Base-by-base conservation (phyloP, 2,797 vertebrate species). In the Acanthornis magna region DNA sequence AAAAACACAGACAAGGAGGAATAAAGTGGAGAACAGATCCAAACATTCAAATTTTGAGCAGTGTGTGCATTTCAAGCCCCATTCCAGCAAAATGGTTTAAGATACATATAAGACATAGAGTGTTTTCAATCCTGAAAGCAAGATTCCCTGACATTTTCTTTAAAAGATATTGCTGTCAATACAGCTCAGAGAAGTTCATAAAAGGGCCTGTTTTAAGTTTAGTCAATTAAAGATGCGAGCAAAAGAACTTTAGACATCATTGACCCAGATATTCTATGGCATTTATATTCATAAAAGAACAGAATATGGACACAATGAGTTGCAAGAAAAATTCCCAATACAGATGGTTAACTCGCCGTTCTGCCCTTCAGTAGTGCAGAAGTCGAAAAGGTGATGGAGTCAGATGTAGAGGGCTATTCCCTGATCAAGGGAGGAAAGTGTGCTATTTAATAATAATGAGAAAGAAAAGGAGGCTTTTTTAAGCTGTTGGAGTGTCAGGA, bases 191-290 rank as follows among this genome's bases (percentile, higher is more conserved):
- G 80, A 95, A 88, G 88, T 95, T 96, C 95, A 96, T 62, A 91
- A 75, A 96, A 95, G 81, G 79, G 53, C 74, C 74, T 95, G 95
- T 71, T 96, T 96, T 93, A 97, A 97, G 79, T 96, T 97, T 95
- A 94, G 96, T 95, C 96, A 97, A 97, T 97, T 97, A 97, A 96
- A 96, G 96, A 97, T 91, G 91, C 30, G 1, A 96, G 91, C 74
- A 90, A 96, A 95, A 96, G 93, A 96, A 94, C 95, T 97, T 96
- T 92, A 92, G 86, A 96, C 77, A 94, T 96, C 92, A 95, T 90
- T 97, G 97, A 97, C 96, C 95, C 79, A 96, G 94, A 96, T 96
- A 96, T 85, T 95, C 79, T 57, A 55, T 76, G 53, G 89, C 81
- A 94, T 96, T 97, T 96, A 94, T 94, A 97, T 96, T 97, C 94